These are phyloP conservation scores for Aeoliscus strigatus DNA, from an alignment of 2,797 vertebrate genomes.

Conservation along the genomic window DNA sequence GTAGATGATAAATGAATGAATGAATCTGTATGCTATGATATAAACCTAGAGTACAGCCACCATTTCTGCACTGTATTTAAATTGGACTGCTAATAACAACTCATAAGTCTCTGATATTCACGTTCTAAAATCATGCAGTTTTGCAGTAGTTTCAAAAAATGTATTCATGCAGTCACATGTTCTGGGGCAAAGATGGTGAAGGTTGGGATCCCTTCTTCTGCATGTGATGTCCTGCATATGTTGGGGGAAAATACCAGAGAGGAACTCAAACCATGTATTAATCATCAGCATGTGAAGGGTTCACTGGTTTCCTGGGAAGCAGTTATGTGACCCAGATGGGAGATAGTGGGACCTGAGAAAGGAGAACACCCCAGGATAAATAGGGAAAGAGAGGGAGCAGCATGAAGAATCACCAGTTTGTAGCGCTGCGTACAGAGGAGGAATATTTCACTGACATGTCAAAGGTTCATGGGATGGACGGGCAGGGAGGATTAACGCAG, in stretches of 20 bases:
- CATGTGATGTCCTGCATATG: too few relatives aligned
- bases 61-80: too few relatives aligned
- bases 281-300: conserved; percentile 39
- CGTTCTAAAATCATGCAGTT: too few relatives aligned
- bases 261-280: conserved; percentile 38
- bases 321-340: conserved; percentile 65
- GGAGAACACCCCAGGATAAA: conserved; percentile 28
- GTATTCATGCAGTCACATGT: too few relatives aligned
- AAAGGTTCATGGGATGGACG: conserved; percentile 16
- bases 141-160: too few relatives aligned
- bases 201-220: too few relatives aligned
- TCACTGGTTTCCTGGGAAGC: conserved; percentile 50
- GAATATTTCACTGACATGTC: conserved; percentile 43
- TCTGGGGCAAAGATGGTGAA: too few relatives aligned
- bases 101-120: too few relatives aligned
- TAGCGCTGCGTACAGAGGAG: conserved; percentile 19
- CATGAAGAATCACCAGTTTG: conserved; percentile 26
- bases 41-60: too few relatives aligned
- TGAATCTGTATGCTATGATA: too few relatives aligned
- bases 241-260: conserved; percentile 10
- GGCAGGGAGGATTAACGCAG: conserved; percentile 3
- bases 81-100: too few relatives aligned
- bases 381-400: conserved; percentile 1
- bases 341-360: conserved; percentile 39
- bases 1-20: too few relatives aligned